A percentile compares a stretch with the other conserved stretches of the same genome.
Conservation (phyloP, 2,888 invertebrate species). For the Drosophila austrosaltans region DNA sequence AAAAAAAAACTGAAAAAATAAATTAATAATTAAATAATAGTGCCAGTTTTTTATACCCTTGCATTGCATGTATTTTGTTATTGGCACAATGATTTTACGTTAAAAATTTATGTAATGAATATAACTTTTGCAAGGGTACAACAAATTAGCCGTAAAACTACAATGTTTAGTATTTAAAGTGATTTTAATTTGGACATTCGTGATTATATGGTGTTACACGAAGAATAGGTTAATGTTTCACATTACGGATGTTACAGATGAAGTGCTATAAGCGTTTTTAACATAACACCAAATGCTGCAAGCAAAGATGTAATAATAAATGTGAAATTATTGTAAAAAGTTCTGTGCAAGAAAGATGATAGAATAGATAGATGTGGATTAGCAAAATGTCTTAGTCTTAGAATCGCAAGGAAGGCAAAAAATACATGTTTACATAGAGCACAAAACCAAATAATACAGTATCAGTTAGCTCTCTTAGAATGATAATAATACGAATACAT, state of each 20-base stretch:
- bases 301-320: no score
- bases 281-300: no score
- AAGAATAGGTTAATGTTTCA: neutral
- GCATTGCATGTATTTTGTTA: no score
- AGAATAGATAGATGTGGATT: no score
- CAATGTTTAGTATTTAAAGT: neutral
- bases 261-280: no score
- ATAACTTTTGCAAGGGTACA: neutral
- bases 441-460: neutral
- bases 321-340: neutral
- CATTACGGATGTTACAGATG: no score
- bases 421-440: neutral
- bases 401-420: neutral
- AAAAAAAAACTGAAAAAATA: no score
- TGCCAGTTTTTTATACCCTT: no score
- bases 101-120: neutral
- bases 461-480: neutral
- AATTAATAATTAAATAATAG: no score
- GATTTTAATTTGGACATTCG: neutral
- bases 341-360: neutral
- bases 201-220: no score
- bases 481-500: constrained; percentile 6
- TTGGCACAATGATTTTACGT: no score
- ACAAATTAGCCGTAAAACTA: neutral
- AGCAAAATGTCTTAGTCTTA: no score